Percentiles rank a stretch among this genome's conserved stretches.
Evolutionary conservation across 2,113 vertebrate species (phyloP).

Genomic region (Saccopteryx bilineata): DNA sequence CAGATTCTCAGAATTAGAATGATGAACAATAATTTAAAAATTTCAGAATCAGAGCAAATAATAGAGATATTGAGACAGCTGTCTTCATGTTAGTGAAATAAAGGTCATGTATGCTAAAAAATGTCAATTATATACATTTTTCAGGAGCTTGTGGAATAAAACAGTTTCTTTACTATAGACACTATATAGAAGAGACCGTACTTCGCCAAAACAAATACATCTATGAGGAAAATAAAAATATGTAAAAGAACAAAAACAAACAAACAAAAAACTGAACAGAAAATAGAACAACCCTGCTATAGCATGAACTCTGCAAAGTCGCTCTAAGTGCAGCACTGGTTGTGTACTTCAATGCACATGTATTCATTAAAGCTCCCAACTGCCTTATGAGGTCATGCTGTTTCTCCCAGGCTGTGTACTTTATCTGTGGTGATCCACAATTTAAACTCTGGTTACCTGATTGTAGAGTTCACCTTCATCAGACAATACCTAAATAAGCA

Average conservation of each 20-base stretch:
- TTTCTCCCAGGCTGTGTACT: background rate
- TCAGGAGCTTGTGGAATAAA: background rate
- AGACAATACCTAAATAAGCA: background rate
- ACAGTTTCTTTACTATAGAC: background rate
- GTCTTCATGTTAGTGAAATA: background rate
- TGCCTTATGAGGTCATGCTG: background rate
- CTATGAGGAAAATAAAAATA: background rate
- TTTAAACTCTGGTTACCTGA: background rate
- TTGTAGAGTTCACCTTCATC: background rate
- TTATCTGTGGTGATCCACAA: background rate
- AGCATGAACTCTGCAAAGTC: background rate
- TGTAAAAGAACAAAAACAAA: slow-evolving; percentile 3
- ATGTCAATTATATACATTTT: background rate
- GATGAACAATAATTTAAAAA: background rate
- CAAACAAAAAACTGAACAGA: background rate
- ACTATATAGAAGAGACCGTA: background rate
- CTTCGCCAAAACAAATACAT: background rate
- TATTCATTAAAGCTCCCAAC: background rate
- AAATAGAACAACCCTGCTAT: background rate
- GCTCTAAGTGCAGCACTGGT: background rate
- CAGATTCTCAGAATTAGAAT: background rate
- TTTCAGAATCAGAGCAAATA: background rate
- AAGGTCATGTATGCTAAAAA: background rate
- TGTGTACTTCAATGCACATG: rapidly evolving
- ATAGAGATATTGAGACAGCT: background rate